phyloP scores from a whole-genome alignment of 2,888 invertebrate species.

The Acanthosepion esculentum region DNA sequence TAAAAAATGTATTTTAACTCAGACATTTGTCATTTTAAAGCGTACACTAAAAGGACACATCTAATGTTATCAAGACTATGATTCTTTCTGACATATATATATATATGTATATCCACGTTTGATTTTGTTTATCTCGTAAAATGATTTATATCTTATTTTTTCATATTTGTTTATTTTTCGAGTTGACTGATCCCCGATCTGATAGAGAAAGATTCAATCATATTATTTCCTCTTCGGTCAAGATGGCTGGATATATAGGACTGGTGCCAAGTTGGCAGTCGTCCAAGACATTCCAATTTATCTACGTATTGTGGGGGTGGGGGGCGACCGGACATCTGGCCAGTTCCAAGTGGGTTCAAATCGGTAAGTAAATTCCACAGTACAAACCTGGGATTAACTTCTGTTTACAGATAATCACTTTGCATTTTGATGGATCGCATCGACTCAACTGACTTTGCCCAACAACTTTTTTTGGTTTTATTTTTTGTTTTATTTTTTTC shows the following conservation, averaged over 20 bases:
- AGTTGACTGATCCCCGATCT: neutral
- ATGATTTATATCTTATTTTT: neutral
- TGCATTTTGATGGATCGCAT: neutral
- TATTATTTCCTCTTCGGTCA: neutral
- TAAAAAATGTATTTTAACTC: too few species aligned
- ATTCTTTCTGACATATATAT: too few species aligned
- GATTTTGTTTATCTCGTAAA: neutral
- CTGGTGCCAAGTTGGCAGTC: neutral
- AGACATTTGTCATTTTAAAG: too few species aligned
- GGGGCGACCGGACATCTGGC: constrained; percentile 13
- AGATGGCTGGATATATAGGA: neutral
- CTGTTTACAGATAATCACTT: neutral
- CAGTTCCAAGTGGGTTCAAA: neutral
- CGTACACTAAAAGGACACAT: too few species aligned
- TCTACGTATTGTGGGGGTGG: neutral
- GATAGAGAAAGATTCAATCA: neutral
- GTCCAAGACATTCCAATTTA: constrained; percentile 6
- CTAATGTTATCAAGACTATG: too few species aligned
- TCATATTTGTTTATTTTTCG: neutral
- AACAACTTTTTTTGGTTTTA: too few species aligned
- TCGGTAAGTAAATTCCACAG: neutral
- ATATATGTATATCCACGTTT: neutral
- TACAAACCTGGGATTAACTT: neutral
- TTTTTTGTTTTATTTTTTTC: too few species aligned
- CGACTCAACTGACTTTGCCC: neutral